Evolutionary conservation across 37 sponge, comb jelly and placozoan species (phyloP).

Genomic region (Spongilla lacustris): DNA sequence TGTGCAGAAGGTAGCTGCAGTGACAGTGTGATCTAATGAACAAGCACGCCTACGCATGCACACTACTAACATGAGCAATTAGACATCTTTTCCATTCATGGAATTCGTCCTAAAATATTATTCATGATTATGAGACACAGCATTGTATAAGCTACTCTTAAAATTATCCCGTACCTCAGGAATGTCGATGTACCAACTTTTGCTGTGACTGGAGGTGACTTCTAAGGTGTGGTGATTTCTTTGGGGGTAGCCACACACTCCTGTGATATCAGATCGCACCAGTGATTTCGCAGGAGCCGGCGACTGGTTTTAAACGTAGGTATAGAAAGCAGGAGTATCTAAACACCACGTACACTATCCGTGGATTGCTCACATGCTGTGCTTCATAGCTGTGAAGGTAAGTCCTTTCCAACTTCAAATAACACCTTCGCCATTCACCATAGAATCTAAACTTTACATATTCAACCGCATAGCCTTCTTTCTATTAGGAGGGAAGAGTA

Average conservation of each 20-base stretch:
- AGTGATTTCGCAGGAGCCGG: neutral
- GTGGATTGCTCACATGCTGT: neutral
- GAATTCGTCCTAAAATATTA: neutral
- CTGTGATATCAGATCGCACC: neutral
- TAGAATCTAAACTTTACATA: neutral
- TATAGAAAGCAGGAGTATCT: neutral
- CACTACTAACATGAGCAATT: neutral
- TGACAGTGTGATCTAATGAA: neutral
- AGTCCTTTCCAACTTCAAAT: conserved; percentile 33
- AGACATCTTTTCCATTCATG: neutral
- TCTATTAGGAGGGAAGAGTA: conserved; percentile 6
- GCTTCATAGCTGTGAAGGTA: conserved; percentile 31
- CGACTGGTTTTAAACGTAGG: neutral
- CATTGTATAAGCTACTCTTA: neutral
- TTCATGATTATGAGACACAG: neutral
- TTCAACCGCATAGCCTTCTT: conserved; percentile 30
- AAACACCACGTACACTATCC: neutral
- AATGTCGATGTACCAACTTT: neutral
- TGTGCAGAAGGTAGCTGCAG: neutral
- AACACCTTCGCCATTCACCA: conserved; percentile 26
- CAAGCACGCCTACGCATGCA: neutral
- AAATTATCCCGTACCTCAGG: neutral
- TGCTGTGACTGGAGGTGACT: neutral
- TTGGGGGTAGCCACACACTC: neutral
- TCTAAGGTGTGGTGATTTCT: neutral